Evolutionary conservation across 2,797 vertebrate genomes (phyloP), one percentile per base, ranked within the genome.

Genomic region (Periparus ater): DNA sequence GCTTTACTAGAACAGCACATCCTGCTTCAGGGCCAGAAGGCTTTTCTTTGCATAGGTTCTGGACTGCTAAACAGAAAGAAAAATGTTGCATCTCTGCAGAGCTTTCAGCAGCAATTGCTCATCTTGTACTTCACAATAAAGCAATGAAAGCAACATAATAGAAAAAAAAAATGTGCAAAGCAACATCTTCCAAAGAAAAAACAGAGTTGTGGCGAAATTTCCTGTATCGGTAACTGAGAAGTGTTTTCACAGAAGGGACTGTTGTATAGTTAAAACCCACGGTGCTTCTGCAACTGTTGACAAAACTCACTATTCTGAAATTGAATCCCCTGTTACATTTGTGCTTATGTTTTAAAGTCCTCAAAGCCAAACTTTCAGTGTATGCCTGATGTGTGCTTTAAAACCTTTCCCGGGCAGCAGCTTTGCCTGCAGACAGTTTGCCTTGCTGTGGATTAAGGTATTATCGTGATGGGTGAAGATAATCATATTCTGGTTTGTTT

Each of bases 391-490:
- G 25, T 18, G 4, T 21, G 12, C 42, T 93, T 93, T 60, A 67
- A 81, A 96, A 74, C 45, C 53, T 32, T 91, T 72, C 78, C 45
- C 0, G 3, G 57, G 66, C 87, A 91, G 70, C 26, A 91, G 54
- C 60, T 81, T 88, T 95, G 57, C 71, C 61, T 65, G 89, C 71
- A 94, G 91, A 84, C 45, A 70, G 45, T 9, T 8, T 91, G 73
- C 87, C 83, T 95, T 90, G 83, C 71, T 67, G 34, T 74, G 88
- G 83, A 94, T 95, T 95, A 95, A 85, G 74, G 67, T 88, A 84
- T 81, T 95, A 86, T 12, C 0, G 0, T 70, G 91, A 77, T 74
- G 63, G 71, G 77, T 82, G 86, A 95, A 87, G 77, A 87, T 74
- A 82, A 76, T 79, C 5, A 45, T 82, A 68, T 77, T 94, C 91